Percentiles rank a stretch among this genome's conserved stretches.
These are phyloP conservation scores for Eremophila alpestris DNA, from an alignment of 2,797 vertebrate genomes.

Conservation along the genomic window DNA sequence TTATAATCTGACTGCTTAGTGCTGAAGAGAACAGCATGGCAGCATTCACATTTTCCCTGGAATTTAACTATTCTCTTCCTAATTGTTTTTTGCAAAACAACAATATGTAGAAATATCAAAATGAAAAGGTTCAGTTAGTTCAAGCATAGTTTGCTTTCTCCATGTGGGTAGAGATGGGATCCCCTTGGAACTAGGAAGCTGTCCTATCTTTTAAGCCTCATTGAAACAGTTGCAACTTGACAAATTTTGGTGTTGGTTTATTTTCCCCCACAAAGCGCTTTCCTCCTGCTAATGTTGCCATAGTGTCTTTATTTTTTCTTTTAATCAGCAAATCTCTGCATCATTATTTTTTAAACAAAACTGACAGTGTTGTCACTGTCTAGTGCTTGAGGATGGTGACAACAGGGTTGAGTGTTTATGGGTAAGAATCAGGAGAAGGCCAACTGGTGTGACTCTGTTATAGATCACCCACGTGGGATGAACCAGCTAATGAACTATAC, in stretches of 20 bases:
- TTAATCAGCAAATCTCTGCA: background rate
- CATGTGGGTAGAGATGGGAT: accelerated
- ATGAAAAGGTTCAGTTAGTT: background rate
- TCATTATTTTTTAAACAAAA: background rate
- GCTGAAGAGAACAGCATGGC: background rate
- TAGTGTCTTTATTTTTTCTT: background rate
- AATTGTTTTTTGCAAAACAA: background rate
- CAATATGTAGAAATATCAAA: background rate
- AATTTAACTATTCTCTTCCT: background rate
- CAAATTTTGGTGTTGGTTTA: background rate
- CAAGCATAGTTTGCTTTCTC: background rate
- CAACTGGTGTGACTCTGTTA: background rate
- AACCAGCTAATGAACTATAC: background rate
- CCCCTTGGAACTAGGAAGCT: background rate
- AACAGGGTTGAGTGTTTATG: background rate
- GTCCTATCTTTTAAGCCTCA: background rate
- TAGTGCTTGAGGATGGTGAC: background rate
- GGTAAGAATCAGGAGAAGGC: background rate
- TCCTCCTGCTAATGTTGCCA: background rate
- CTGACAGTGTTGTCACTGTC: background rate
- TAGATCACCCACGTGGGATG: background rate
- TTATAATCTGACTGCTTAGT: background rate
- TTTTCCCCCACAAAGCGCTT: background rate
- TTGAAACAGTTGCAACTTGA: background rate
- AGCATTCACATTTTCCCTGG: background rate